A percentile compares a stretch with the other conserved stretches of the same genome.
Evolutionary conservation across 1,140 invertebrate genomes (phyloP).

Genomic region (Heterodera carotae): DNA sequence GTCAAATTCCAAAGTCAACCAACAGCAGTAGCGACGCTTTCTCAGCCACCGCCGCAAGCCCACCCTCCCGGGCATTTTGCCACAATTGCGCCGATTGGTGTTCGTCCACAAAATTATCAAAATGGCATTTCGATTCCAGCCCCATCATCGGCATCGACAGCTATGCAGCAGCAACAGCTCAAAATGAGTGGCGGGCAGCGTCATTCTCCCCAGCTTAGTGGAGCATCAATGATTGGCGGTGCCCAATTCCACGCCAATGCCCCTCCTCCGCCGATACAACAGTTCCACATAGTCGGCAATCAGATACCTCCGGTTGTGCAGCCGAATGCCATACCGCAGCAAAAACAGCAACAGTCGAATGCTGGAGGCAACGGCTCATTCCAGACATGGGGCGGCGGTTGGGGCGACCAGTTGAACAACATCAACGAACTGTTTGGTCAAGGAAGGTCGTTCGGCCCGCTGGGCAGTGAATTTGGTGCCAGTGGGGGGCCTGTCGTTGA

Average conservation of each 20-base stretch:
- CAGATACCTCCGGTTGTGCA: slow-evolving; percentile 9
- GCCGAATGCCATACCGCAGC: background rate
- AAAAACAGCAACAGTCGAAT: background rate
- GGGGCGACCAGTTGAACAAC: slow-evolving; percentile 42
- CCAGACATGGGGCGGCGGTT: slow-evolving; percentile 38
- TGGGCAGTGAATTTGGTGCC: slow-evolving; percentile 37
- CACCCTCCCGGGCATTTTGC: slow-evolving; percentile 16
- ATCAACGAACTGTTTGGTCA: slow-evolving; percentile 46
- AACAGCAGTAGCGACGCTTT: background rate
- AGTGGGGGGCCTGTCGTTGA: background rate
- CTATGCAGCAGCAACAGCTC: slow-evolving; percentile 24
- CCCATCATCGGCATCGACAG: background rate
- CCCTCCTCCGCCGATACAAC: slow-evolving; percentile 8
- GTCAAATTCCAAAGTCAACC: slow-evolving; percentile 18
- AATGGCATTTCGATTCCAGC: slow-evolving; percentile 33
- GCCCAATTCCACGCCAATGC: background rate
- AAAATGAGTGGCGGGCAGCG: slow-evolving; percentile 3
- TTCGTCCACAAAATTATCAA: slow-evolving; percentile 40
- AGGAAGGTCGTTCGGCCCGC: slow-evolving; percentile 39
- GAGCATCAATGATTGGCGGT: slow-evolving; percentile 1
- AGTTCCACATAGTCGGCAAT: slow-evolving; percentile 9
- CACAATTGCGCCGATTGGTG: slow-evolving; percentile 43
- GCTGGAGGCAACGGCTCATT: slow-evolving; percentile 8
- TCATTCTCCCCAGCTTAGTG: slow-evolving; percentile 16
- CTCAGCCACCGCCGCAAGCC: slow-evolving; percentile 25